A percentile compares a stretch with the other conserved stretches of the same genome.
These are phyloP conservation scores for Zonotrichia albicollis DNA, from an alignment of 2,797 vertebrate species.

Conservation along the genomic window DNA sequence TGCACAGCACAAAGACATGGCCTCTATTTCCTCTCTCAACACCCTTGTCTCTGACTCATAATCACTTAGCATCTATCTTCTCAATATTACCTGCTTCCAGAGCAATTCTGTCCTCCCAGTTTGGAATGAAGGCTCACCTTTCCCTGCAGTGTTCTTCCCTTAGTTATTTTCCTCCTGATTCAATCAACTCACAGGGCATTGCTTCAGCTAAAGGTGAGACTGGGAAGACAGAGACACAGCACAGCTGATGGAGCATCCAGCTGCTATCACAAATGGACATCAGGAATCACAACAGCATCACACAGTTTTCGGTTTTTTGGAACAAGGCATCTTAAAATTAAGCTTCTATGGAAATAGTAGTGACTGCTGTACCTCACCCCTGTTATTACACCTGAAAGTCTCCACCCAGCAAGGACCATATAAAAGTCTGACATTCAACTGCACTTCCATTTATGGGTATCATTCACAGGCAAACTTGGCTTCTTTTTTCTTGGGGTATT, in stretches of 20 bases:
- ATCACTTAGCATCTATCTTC: background rate
- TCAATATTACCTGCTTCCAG: background rate
- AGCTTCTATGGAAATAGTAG: background rate
- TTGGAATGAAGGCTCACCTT: background rate
- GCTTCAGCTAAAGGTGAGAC: background rate
- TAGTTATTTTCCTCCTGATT: background rate
- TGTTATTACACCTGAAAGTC: background rate
- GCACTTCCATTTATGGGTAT: background rate
- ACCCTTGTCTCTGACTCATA: background rate
- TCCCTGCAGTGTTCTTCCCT: background rate
- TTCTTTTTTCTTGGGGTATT: background rate
- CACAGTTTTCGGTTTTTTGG: background rate
- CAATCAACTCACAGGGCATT: background rate
- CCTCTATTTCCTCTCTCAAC: background rate
- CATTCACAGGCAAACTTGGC: background rate
- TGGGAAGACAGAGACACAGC: background rate
- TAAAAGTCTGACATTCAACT: background rate
- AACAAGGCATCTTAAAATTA: background rate
- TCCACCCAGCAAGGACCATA: background rate
- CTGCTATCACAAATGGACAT: background rate
- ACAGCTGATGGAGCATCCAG: background rate
- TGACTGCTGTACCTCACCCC: background rate
- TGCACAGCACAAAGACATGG: accelerated
- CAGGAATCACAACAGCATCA: background rate
- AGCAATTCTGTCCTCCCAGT: background rate